A percentile compares a stretch with the other conserved stretches of the same genome.
These are phyloP conservation scores for Dryocosmus kuriphilus DNA, from an alignment of 2,888 invertebrate genomes.

Conservation along the genomic window DNA sequence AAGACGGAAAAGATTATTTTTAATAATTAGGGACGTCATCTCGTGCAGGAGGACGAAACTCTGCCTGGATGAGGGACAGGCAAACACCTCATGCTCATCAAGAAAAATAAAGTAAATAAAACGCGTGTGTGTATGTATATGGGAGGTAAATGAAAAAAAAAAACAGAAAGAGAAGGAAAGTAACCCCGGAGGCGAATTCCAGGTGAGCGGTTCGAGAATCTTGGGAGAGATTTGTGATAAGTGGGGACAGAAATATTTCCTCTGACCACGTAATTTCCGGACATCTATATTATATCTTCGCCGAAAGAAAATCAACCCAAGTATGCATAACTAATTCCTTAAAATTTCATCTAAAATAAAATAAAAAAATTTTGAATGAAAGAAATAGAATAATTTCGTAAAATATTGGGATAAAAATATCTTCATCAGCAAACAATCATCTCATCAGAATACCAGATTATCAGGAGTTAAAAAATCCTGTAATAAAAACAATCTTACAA, in stretches of 20 bases:
- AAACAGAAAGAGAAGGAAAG: constrained; percentile 53
- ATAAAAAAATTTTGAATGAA: too few species aligned
- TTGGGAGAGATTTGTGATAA: constrained; percentile 57
- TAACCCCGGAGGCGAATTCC: constrained; percentile 67
- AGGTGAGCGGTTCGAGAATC: constrained; percentile 59
- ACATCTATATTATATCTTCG: constrained; percentile 39
- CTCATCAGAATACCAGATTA: too few species aligned
- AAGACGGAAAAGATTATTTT: too few species aligned
- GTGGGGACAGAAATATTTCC: constrained; percentile 50
- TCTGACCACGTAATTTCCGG: constrained; percentile 46
- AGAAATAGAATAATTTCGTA: too few species aligned
- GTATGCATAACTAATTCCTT: neutral
- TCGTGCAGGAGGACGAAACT: constrained; percentile 49
- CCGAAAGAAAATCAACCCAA: constrained; percentile 1
- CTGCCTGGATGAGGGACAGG: constrained; percentile 43
- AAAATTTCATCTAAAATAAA: constrained; percentile 22
- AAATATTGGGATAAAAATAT: too few species aligned
- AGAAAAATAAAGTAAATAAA: constrained; percentile 53
- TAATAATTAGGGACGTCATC: constrained; percentile 43
- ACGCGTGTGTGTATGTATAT: constrained; percentile 50
- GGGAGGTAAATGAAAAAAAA: constrained; percentile 40
- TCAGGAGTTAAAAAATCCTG: too few species aligned
- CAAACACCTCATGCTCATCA: constrained; percentile 37
- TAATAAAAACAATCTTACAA: too few species aligned
- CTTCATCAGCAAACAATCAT: constrained; percentile 17